Evolutionary conservation across 2,797 vertebrate species (phyloP).

Genomic region (Enteromius paludinosus): DNA sequence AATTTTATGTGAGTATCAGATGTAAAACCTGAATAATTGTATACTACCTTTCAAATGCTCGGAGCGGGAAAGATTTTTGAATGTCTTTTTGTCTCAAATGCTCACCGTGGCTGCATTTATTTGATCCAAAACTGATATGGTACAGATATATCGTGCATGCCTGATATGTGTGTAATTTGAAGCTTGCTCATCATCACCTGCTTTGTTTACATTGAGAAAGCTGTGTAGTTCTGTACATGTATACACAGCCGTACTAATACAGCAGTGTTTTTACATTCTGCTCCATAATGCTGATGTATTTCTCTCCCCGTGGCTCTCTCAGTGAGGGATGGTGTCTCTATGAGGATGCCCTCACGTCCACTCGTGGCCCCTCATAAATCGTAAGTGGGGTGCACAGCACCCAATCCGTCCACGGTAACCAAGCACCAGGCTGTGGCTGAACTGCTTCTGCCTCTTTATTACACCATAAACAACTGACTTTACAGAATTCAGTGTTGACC

Average conservation of each 20-base stretch:
- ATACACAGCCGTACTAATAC: constrained; percentile 11
- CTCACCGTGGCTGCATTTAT: not conserved
- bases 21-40: not conserved
- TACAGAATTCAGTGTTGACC: constrained; percentile 33
- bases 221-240: not conserved
- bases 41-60: not conserved
- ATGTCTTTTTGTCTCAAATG: not conserved
- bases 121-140: not conserved
- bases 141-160: not conserved
- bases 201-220: not conserved
- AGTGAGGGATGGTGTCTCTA: constrained; percentile 69
- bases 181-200: not conserved
- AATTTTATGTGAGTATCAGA: not conserved
- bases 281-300: constrained; percentile 34
- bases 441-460: constrained; percentile 51
- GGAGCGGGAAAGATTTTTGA: not conserved
- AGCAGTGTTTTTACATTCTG: constrained; percentile 27
- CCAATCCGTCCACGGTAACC: constrained; percentile 61
- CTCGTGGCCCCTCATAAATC: constrained; percentile 83
- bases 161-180: not conserved
- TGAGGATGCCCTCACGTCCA: constrained; percentile 73
- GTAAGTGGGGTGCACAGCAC: constrained; percentile 76
- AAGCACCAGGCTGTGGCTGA: constrained; percentile 51
- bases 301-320: constrained; percentile 55
- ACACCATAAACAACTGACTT: constrained; percentile 25